Evolutionary conservation across 2,113 vertebrate genomes (phyloP).

Genomic region (Megaceryle torquata): DNA sequence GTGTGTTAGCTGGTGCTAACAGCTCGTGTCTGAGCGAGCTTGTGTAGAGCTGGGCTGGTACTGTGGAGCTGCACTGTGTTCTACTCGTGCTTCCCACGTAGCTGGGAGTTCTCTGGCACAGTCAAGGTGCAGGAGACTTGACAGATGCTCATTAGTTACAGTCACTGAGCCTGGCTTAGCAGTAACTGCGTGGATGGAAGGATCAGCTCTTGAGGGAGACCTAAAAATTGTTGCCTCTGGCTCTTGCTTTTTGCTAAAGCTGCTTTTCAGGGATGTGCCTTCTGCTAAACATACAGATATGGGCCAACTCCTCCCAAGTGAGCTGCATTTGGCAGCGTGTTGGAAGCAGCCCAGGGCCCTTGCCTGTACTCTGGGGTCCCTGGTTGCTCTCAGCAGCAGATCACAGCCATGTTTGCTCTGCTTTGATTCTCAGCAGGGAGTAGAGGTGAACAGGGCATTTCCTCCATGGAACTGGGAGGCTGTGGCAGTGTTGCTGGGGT

Average conservation of each 20-base stretch:
- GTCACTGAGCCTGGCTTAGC: neutral
- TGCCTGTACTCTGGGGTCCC: neutral
- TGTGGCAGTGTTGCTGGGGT: neutral
- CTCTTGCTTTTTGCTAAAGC: neutral
- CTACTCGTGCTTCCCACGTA: fast-evolving
- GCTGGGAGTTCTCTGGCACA: neutral
- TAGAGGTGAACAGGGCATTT: neutral
- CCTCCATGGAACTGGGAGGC: neutral
- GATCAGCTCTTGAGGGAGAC: neutral
- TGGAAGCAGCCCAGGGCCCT: neutral
- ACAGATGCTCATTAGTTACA: neutral
- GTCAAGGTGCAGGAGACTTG: neutral
- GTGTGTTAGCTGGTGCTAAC: fast-evolving
- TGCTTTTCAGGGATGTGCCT: neutral
- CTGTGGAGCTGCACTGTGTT: neutral
- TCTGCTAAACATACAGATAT: neutral
- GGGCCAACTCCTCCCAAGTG: fast-evolving
- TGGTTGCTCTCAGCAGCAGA: neutral
- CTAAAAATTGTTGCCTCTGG: neutral
- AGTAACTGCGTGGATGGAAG: neutral
- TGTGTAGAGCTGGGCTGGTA: neutral
- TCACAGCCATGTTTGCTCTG: neutral
- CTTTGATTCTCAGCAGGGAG: neutral
- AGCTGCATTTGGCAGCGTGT: neutral
- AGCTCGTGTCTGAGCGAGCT: fast-evolving